phyloP scores from a whole-genome alignment of 2,888 invertebrate genomes.

The Nezara viridula region DNA sequence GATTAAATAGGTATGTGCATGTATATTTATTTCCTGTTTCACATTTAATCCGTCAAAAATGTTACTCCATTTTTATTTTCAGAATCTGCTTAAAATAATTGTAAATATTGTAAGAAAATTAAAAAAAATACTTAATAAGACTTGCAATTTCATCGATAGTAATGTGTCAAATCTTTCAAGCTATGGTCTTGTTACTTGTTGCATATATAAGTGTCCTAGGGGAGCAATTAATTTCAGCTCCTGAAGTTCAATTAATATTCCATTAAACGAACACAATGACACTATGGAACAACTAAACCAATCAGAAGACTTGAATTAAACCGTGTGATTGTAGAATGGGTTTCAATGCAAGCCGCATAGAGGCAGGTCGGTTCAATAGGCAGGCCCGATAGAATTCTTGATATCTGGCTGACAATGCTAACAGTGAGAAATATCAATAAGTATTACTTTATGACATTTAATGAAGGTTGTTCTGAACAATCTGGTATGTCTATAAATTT shows the following conservation, averaged over 20 bases:
- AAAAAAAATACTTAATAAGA: too few relatives aligned
- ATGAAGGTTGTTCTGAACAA: too few relatives aligned
- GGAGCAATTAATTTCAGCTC: background rate
- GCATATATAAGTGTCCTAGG: background rate
- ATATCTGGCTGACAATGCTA: background rate
- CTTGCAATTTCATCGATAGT: background rate
- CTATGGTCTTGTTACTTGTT: background rate
- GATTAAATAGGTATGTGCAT: too few relatives aligned
- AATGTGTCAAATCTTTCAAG: background rate
- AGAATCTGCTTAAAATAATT: too few relatives aligned
- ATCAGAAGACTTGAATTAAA: background rate
- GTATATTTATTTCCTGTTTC: too few relatives aligned
- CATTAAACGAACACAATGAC: background rate
- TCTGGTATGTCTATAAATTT: too few relatives aligned
- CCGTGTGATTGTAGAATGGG: background rate
- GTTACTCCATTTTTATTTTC: too few relatives aligned
- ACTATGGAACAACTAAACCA: background rate
- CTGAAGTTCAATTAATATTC: slow-evolving; percentile 8
- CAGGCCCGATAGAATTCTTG: background rate
- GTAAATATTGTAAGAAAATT: too few relatives aligned
- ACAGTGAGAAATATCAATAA: background rate
- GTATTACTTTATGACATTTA: too few relatives aligned
- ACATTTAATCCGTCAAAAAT: too few relatives aligned
- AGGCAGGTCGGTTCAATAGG: background rate
- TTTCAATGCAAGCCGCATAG: background rate